These are phyloP conservation scores for Porphyrio hochstetteri DNA, from an alignment of 2,113 vertebrate species.

Conservation along the genomic window DNA sequence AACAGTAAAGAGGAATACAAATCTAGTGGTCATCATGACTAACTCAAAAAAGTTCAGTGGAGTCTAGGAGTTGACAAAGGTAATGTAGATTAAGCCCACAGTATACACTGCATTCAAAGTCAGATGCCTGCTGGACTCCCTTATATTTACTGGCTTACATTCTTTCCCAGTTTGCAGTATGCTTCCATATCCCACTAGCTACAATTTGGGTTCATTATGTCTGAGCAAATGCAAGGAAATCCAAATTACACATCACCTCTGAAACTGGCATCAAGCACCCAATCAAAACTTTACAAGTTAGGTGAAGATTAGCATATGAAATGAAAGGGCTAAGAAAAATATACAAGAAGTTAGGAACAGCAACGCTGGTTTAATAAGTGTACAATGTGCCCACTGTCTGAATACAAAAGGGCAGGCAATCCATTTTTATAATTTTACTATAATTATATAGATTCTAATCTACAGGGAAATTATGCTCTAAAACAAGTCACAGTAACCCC, in stretches of 20 bases:
- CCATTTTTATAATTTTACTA: constrained; percentile 48
- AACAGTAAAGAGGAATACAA: constrained; percentile 10
- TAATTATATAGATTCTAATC: constrained; percentile 45
- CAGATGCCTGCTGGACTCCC: not conserved
- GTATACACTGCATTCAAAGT: not conserved
- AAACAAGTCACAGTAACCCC: not conserved
- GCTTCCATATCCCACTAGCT: not conserved
- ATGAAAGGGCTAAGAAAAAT: constrained; percentile 54
- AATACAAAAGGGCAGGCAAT: constrained; percentile 49
- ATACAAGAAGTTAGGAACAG: constrained; percentile 12
- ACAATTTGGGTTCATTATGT: not conserved
- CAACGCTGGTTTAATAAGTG: not conserved
- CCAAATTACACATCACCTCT: constrained; percentile 26
- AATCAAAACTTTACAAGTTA: constrained; percentile 64
- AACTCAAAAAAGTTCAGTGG: not conserved
- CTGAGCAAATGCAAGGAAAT: constrained; percentile 27
- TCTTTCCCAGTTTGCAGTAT: not conserved
- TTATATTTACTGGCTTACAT: not conserved
- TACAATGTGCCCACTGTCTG: constrained; percentile 22
- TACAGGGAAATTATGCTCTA: constrained; percentile 51
- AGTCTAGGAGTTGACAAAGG: not conserved
- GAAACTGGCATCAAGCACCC: constrained; percentile 36
- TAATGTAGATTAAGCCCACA: not conserved
- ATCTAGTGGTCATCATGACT: not conserved
- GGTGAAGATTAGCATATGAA: not conserved